Percentiles rank a stretch among this genome's conserved stretches.
These are phyloP conservation scores for Bubo blakistoni DNA, from an alignment of 2,113 vertebrate genomes.

Conservation along the genomic window DNA sequence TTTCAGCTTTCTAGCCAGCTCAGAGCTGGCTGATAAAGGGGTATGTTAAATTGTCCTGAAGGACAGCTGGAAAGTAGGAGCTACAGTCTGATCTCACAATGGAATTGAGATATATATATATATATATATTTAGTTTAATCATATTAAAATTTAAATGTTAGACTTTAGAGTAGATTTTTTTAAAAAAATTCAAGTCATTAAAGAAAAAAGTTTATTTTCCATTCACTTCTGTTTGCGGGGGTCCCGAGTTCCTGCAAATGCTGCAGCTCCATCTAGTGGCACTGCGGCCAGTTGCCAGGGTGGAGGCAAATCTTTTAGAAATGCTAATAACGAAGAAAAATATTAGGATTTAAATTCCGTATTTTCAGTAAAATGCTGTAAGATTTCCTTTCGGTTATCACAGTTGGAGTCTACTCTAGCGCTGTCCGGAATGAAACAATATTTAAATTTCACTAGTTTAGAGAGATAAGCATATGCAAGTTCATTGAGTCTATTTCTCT, in stretches of 20 bases:
- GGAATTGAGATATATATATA: neutral
- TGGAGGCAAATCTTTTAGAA: too few relatives aligned
- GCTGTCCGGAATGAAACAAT: neutral
- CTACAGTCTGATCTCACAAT: constrained; percentile 1
- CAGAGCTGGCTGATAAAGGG: constrained; percentile 24
- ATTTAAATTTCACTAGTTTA: neutral
- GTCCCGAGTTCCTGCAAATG: neutral
- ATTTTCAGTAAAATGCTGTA: neutral
- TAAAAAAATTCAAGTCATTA: neutral
- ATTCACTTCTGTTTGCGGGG: rapidly evolving
- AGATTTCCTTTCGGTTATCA: neutral
- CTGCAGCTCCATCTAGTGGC: constrained; percentile 68
- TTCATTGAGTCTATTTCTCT: neutral
- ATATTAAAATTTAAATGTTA: constrained; percentile 25
- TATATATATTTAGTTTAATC: neutral
- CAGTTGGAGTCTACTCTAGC: neutral
- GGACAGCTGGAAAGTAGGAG: constrained; percentile 9
- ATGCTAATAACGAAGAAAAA: neutral
- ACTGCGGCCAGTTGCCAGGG: neutral
- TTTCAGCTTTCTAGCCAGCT: constrained; percentile 23
- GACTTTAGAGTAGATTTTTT: neutral
- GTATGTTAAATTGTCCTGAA: constrained; percentile 59
- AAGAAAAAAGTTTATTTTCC: neutral
- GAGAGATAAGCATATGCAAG: neutral
- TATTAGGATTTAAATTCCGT: neutral